Percentiles rank a stretch among this genome's conserved stretches.
Evolutionary conservation across 1,140 invertebrate genomes (phyloP).

Genomic region (Zaprionus ghesquierei): DNA sequence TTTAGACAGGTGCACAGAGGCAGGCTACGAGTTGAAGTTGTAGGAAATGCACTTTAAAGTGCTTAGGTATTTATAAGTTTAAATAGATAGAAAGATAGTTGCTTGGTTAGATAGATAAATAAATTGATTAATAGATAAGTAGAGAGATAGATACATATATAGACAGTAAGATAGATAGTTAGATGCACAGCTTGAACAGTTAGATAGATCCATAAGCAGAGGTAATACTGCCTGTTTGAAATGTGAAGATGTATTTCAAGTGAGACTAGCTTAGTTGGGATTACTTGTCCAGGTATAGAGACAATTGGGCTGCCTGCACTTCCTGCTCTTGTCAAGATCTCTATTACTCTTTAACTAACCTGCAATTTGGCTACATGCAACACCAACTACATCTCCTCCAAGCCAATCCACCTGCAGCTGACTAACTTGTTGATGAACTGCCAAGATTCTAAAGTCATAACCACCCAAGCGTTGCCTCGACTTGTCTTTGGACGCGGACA

Average conservation of each 20-base stretch:
- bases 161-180: too few relatives aligned
- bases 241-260: not conserved
- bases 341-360: not conserved
- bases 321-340: not conserved
- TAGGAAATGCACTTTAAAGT: not conserved
- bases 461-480: slow-evolving; percentile 5
- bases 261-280: not conserved
- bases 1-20: slow-evolving; percentile 6
- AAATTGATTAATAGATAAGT: not conserved
- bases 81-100: not conserved
- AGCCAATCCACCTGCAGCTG: not conserved
- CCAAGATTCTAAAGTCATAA: not conserved
- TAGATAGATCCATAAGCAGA: not conserved
- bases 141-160: not conserved
- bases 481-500: not conserved
- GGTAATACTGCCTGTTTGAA: too few relatives aligned
- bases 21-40: not conserved
- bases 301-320: not conserved
- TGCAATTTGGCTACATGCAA: not conserved
- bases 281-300: too few relatives aligned
- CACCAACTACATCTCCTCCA: not conserved
- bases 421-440: slow-evolving; percentile 15
- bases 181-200: too few relatives aligned
- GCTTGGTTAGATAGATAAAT: too few relatives aligned
- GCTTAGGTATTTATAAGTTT: not conserved